Conservation (phyloP, 2,113 vertebrate genomes). For the Crypturellus undulatus region DNA sequence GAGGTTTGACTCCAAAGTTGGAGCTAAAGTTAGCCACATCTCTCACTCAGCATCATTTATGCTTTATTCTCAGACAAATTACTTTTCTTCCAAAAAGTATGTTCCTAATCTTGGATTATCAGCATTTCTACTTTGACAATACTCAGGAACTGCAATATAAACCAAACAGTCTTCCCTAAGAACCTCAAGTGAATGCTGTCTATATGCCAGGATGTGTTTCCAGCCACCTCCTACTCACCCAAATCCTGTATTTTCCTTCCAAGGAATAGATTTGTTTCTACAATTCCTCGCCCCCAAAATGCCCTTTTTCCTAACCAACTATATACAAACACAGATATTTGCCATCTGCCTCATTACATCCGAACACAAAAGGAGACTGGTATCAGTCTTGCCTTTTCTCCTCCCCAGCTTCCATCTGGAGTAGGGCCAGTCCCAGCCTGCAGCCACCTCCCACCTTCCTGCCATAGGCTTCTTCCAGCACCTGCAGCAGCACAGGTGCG, state of each 20-base stretch:
- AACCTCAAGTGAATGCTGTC: background rate
- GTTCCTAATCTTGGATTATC: background rate
- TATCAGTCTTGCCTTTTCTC: background rate
- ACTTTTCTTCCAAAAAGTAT: background rate
- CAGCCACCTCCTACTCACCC: too few species aligned
- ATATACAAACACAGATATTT: accelerated
- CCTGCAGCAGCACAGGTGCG: background rate
- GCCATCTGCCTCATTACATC: accelerated
- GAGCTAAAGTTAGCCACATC: background rate
- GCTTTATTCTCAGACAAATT: background rate
- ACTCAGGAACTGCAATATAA: background rate
- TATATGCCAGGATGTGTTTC: background rate
- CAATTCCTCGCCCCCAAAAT: background rate
- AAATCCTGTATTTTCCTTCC: background rate
- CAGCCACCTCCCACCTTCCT: accelerated
- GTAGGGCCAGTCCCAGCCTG: accelerated
- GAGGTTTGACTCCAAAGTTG: background rate
- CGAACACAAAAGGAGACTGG: accelerated
- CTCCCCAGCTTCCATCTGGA: background rate
- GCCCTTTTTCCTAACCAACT: background rate
- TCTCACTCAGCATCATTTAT: background rate
- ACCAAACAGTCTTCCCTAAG: background rate
- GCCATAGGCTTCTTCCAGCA: accelerated
- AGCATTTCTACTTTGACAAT: background rate
- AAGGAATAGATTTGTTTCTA: background rate